Evolutionary conservation across 2,797 vertebrate species (phyloP), one percentile per base, ranked within the genome.

Genomic region (Acanthopagrus latus): DNA sequence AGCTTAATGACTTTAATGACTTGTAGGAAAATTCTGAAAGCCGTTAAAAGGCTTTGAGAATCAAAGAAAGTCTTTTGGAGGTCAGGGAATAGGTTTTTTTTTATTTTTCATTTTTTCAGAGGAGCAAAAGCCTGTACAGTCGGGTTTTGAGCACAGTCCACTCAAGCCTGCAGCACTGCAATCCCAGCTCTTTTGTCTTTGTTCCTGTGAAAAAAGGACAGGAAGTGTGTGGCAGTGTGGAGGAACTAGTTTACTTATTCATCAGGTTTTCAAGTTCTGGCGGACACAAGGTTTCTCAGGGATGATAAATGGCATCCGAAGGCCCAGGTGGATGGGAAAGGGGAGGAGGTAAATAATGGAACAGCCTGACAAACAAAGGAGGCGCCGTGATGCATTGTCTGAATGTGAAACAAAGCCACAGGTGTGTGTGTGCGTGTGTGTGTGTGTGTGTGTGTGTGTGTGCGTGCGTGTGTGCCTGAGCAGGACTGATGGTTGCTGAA

Each of bases 161-260:
- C 77, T 74, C 81, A 81, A 63, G 57, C 58, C 69, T 74, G 83
- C 82, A 65, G 67, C 62, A 44, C 78, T 46, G 23, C 80, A 62
- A 69, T 27, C 64, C 62, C 27, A 50, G 52, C 74, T 78, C 74
- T 88, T 38, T 88, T 84, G 82, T 85, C 82, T 88, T 88, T 88
- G 78, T 86, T 91, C 77, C 73, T 52, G 80, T 70, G 74, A 56
- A 54, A 52, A 72, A 79, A 79, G 82, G 79, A 91, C 89, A 91
- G 91, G 89, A 93, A 91, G 90, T 83, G 81, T 84, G 75, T 68
- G 82, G 82, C 81, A 80, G 69, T 81, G 80, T 82, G 80, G 76
- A 86, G 84, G 91, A 93, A 91, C 83, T 84, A 65, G 74, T 90
- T 94, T 93, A 94, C 89, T 94, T 91, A 94, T 93, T 93, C 90